Base-by-base conservation (phyloP, 1,140 invertebrate species). In the Calliphora vicina region DNA sequence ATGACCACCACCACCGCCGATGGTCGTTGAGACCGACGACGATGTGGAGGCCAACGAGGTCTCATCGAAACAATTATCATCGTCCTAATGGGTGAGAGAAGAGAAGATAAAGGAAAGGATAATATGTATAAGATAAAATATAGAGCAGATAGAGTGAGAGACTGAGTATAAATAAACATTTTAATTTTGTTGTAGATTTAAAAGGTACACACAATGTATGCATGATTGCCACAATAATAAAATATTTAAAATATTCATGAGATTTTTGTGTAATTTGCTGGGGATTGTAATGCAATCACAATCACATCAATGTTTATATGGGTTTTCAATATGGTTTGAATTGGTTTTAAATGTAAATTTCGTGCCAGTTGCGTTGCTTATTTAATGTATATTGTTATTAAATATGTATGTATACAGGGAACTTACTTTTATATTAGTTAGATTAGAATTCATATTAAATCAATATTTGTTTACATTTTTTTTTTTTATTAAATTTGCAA, bases 1-100 rank as follows among this genome's bases (percentile, higher is more conserved):
- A 83, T 84, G 43, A 84, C 74, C 42, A 25, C 35, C 74, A 25
- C 15, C 27, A 76, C 73, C 73, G 3, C 42, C n/a, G 1, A 78
- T 20, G 17, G 23, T 43, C 6, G 74, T 78, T 25, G 74, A 78
- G 1, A 82, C 26, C 82, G 85, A 84, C 78, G 86, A 86, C 43
- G 87, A 84, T 35, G 85, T 84, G 85, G 85, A 85, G 85, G 87
- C 76, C 57, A 67, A 81, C 12, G 82, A 87, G 57, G 86, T 85
- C 50, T 88, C 87, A 86, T 89, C 88, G 72, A 86, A 89, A 86
- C 88, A 87, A 83, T 85, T 84, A 84, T 89, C 88, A 83, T 90
- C 88, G 84, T 90, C 88, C 88, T 90, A 57, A 80, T 67, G 27
- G 20, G n/a, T 20, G 27, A 35, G 15, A 73, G 13, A 76, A 17